phyloP scores from a whole-genome alignment of 2,113 vertebrate genomes.

The Dipodomys merriami region DNA sequence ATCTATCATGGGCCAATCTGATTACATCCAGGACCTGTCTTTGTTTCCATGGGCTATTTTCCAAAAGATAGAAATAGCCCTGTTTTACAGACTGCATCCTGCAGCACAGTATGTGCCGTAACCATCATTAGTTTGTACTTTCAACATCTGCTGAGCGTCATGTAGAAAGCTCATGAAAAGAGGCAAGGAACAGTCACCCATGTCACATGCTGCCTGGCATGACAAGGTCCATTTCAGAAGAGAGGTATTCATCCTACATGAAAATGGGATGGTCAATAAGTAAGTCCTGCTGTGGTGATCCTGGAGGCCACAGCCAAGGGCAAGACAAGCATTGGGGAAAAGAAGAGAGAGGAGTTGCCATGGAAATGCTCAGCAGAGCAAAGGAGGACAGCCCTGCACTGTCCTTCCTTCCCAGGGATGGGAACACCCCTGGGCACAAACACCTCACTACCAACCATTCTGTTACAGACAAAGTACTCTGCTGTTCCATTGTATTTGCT shows the following conservation, averaged over 20 bases:
- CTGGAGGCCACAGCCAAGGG: background rate
- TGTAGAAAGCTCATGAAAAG: background rate
- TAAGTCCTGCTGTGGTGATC: background rate
- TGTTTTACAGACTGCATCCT: conserved; percentile 33
- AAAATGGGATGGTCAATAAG: background rate
- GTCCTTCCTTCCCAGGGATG: background rate
- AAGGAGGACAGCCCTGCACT: background rate
- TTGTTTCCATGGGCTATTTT: conserved; percentile 37
- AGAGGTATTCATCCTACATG: background rate
- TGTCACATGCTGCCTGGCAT: background rate
- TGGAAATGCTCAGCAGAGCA: conserved; percentile 21
- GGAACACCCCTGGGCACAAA: background rate
- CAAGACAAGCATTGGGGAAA: background rate
- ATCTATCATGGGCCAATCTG: background rate
- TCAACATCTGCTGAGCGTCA: background rate
- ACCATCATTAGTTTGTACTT: conserved; percentile 9
- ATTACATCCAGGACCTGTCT: conserved; percentile 9
- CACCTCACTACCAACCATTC: background rate
- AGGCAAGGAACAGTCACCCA: background rate
- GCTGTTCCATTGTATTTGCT: background rate
- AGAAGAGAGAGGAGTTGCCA: background rate
- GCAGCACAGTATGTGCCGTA: background rate
- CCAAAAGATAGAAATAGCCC: conserved; percentile 41
- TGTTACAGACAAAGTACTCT: background rate
- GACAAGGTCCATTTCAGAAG: background rate